Conservation (phyloP, 2,888 invertebrate genomes). For the Clusia tigrina region DNA sequence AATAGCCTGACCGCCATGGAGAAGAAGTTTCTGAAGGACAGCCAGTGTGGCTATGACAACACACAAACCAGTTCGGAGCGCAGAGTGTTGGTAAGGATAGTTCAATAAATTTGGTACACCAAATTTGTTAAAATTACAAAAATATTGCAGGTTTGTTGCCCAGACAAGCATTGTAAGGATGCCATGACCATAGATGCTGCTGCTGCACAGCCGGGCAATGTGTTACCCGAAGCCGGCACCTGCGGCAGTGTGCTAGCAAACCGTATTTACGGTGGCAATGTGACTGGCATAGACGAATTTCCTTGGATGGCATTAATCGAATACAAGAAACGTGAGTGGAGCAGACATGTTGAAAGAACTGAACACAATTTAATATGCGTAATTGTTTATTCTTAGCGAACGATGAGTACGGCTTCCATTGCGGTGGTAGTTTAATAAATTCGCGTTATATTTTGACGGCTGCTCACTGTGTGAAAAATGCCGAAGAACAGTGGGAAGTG, state of each 20-base stretch:
- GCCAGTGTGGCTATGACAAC: no score
- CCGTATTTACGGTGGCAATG: conserved; percentile 71
- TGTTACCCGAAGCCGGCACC: conserved; percentile 63
- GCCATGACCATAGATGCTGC: neutral
- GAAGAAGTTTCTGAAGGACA: no score
- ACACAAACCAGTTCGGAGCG: no score
- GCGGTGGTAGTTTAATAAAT: conserved; percentile 75
- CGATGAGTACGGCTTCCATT: conserved; percentile 67
- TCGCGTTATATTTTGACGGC: conserved; percentile 76
- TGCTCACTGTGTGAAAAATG: conserved; percentile 76
- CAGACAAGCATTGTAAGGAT: conserved; percentile 34
- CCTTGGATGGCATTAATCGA: conserved; percentile 67
- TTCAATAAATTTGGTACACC: no score
- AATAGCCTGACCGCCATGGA: no score
- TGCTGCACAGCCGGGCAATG: conserved; percentile 35
- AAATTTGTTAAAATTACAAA: no score
- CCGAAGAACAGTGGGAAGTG: conserved; percentile 69
- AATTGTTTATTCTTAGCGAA: conserved; percentile 15
- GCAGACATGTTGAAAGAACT: no score
- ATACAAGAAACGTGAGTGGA: conserved; percentile 62
- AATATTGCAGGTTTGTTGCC: conserved; percentile 56
- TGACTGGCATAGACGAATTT: conserved; percentile 71
- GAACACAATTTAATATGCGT: no score
- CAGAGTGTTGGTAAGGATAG: no score
- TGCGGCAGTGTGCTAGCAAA: conserved; percentile 68